Evolutionary conservation across 2,113 vertebrate species (phyloP), one percentile per base, ranked within the genome.

Genomic region (Felis chaus): DNA sequence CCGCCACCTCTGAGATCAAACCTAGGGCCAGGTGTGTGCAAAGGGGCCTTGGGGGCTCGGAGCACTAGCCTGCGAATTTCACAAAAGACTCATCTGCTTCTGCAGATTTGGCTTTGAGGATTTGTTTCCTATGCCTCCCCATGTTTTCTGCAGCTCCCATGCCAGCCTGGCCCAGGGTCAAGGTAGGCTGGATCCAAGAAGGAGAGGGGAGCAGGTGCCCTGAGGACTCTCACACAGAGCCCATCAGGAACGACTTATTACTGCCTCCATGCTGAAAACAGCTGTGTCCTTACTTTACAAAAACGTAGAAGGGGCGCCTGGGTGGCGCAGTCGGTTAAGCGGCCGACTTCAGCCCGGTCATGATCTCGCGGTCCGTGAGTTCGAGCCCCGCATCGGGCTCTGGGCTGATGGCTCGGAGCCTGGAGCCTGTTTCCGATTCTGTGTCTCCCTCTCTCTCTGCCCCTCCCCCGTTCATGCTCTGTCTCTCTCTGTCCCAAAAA

Each of bases 71-170:
- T 99, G 99, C 99, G 98, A 99, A 99, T 98, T 99, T 99, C 99
- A 99, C 99, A 98, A 99, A 99, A 96, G 99, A 99, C 98, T 99
- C 98, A 69, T 99, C 99, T 99, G 99, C 99, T 99, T 99, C 99
- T 99, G 98, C 99, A 88, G 99, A 99, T 98, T 99, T 99, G 98
- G 98, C 99, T 98, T 99, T 99, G 89, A 99, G 99, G 97, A 99
- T 99, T 98, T 99, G 99, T 98, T 99, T 98, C 31, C 57, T 99
- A 98, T 97, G 99, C 99, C 98, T 99, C 99, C 99, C 98, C 92
- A 98, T 99, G 98, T 99, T 99, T 94, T 99, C 99, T 98, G 99
- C 98, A 11, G 98, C 99, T 98, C 99, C 98, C 93, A 98, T 99
- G 98, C 99, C 99, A 98, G 99, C 98, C 98, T 99, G 99, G 98